Percentiles rank a stretch among this genome's conserved stretches.
Evolutionary conservation across 1,140 invertebrate species (phyloP).

Genomic region (Dysdera silvatica): DNA sequence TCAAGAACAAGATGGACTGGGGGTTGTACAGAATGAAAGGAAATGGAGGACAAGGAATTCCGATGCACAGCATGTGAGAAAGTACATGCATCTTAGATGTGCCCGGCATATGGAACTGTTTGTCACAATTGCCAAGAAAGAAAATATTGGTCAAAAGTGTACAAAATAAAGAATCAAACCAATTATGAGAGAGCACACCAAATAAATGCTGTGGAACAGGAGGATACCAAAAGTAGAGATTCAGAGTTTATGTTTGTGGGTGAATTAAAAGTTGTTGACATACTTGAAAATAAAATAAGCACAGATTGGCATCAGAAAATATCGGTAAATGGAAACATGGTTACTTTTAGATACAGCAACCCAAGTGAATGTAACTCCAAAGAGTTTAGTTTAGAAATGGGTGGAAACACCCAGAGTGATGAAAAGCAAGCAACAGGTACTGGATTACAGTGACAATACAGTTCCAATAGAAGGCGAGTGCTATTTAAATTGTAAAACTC

Average conservation of each 20-base stretch:
- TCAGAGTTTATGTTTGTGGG: no score
- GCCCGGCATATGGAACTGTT: not conserved
- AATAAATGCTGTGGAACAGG: no score
- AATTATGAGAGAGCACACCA: no score
- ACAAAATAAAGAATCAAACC: not conserved
- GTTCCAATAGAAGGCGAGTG: not conserved
- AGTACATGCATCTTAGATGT: not conserved
- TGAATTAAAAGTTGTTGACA: no score
- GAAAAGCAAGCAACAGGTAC: no score
- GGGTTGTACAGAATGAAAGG: not conserved
- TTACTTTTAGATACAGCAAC: not conserved
- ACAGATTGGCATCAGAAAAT: no score
- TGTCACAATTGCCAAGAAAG: not conserved
- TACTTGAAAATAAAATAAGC: no score
- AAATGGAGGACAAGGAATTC: not conserved
- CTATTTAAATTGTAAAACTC: not conserved
- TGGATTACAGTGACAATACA: no score
- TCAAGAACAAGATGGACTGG: not conserved
- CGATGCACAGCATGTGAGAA: not conserved
- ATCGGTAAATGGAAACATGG: no score
- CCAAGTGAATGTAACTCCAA: constrained; percentile 8
- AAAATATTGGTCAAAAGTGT: not conserved
- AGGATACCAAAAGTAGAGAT: no score
- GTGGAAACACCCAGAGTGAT: no score
- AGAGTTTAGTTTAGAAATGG: no score